phyloP scores from a whole-genome alignment of 2,113 vertebrate genomes.

The Scomber japonicus region DNA sequence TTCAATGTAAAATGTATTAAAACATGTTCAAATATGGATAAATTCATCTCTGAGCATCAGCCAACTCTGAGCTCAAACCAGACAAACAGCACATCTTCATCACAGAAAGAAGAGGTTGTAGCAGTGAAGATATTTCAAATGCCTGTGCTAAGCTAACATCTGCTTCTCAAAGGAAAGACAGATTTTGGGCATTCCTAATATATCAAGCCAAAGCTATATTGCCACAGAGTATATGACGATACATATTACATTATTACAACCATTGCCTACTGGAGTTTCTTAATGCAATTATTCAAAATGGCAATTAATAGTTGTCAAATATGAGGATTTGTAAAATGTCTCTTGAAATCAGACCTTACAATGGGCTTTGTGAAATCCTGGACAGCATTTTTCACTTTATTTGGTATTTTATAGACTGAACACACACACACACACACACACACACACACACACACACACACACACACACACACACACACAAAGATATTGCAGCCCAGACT shows the following conservation, averaged over 20 bases:
- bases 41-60: not conserved
- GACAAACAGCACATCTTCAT: not conserved
- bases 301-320: no score
- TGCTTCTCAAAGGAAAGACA: not conserved
- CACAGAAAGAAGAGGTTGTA: not conserved
- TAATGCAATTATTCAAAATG: no score
- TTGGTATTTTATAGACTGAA: no score
- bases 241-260: not conserved
- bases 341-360: no score
- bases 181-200: not conserved
- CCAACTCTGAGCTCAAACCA: constrained; percentile 15
- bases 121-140: not conserved
- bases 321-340: no score
- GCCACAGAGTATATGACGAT: not conserved
- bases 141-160: not conserved
- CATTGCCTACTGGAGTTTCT: no score
- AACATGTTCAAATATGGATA: constrained; percentile 7
- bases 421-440: no score
- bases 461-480: no score
- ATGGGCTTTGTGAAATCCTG: no score
- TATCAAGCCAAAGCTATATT: not conserved
- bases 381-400: no score
- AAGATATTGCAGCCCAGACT: no score
- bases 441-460: no score
- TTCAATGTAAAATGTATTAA: constrained; percentile 4